Conservation (phyloP, 2,113 vertebrate species). For the Motacilla alba region DNA sequence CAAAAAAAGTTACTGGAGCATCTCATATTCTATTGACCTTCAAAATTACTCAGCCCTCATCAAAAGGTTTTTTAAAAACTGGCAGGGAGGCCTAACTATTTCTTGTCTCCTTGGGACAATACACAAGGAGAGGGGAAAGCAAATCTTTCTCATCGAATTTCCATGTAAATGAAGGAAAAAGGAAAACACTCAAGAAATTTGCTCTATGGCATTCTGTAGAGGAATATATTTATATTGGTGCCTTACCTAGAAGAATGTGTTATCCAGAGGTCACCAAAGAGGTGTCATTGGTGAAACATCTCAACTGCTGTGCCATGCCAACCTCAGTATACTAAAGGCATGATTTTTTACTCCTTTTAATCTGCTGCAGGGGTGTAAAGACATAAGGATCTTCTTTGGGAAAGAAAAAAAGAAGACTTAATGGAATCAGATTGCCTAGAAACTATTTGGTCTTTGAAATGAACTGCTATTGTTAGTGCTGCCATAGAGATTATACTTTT, state of each 20-base stretch:
- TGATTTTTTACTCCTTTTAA: background rate
- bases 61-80: background rate
- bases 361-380: background rate
- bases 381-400: background rate
- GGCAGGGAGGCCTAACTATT: background rate
- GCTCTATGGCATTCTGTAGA: background rate
- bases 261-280: background rate
- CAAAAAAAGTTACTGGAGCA: background rate
- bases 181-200: background rate
- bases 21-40: background rate
- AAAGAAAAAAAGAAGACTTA: background rate
- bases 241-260: background rate
- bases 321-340: background rate
- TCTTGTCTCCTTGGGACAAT: background rate
- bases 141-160: background rate
- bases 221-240: background rate
- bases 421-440: background rate
- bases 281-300: background rate
- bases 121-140: background rate
- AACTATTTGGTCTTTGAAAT: slow-evolving; percentile 5
- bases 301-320: background rate
- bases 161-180: background rate
- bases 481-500: background rate
- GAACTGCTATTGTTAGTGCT: background rate
- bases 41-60: background rate